A percentile compares a stretch with the other conserved stretches of the same genome.
These are phyloP conservation scores for Trichonephila inaurata DNA, from an alignment of 1,140 invertebrate species.

Conservation along the genomic window DNA sequence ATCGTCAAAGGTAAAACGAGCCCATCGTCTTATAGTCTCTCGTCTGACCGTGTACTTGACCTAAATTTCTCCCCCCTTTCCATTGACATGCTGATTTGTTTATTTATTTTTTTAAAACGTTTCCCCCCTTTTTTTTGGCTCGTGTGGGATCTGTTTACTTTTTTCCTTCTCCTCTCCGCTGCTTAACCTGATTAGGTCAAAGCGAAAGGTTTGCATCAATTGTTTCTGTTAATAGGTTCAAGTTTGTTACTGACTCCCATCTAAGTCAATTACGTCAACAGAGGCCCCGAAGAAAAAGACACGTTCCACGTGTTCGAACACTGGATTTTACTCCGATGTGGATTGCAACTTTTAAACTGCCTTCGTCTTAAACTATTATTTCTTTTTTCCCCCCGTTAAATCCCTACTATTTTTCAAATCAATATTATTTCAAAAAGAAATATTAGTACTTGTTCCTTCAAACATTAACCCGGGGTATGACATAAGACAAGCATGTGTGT, in stretches of 20 bases:
- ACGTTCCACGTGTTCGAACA: neutral
- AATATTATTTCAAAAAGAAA: no score
- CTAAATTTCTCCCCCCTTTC: neutral
- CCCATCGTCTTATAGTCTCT: neutral
- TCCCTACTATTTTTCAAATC: no score
- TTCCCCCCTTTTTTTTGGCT: neutral
- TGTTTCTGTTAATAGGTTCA: neutral
- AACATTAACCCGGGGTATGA: no score
- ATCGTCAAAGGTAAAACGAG: neutral
- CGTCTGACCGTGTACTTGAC: constrained; percentile 4
- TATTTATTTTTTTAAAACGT: neutral
- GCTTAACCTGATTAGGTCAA: constrained; percentile 15
- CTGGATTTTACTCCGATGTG: neutral
- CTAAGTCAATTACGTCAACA: constrained; percentile 9
- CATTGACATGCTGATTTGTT: neutral
- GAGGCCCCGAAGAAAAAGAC: neutral
- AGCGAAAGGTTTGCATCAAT: neutral
- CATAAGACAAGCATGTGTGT: no score
- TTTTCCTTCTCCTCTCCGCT: neutral
- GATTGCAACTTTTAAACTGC: neutral
- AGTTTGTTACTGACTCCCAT: neutral
- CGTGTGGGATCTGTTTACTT: neutral
- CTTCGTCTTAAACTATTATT: no score
- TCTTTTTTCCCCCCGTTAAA: no score
- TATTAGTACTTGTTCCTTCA: no score